Base-by-base conservation (phyloP, 1,140 invertebrate species). In the Pseudomyrmex sp. region DNA sequence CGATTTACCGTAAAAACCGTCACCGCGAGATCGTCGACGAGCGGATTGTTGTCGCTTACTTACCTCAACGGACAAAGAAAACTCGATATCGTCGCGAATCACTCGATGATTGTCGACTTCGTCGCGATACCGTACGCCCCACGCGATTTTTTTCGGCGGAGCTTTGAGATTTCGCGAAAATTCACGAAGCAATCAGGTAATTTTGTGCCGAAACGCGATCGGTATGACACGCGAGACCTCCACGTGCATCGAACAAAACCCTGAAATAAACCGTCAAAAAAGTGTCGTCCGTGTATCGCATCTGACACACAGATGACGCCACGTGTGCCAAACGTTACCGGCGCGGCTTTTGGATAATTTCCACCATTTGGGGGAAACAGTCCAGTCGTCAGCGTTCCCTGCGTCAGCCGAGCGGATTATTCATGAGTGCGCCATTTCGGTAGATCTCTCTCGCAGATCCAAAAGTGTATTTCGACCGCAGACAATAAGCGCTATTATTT, bases 131-230 rank as follows among this genome's bases (percentile, higher is more conserved):
- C 13, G 50, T 54, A 18, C 50, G 18, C 18, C 0, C 2, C 7
- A 23, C 10, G 13, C 2, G 18, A 20, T 44, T 35, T 58, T 44
- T 10, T 2, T 7, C 1, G 2, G 4, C 3, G 8, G 52, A 35
- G 5, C 2, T 10, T 5, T 23, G 1, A 2, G 18, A 18, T 2
- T 15, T 44, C 59, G n/a, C 50, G 7, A 44, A 85, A 56, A 9
- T 23, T 18, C 2, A 5, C 15, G 44, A 62, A 70, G 15, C 7
- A 7, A 87, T 89, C 88, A 90, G 83, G 87, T 87, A 89, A 85
- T 90, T 91, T 89, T 91, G 86, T 88, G 90, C 88, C 85, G 88
- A 89, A 91, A 91, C 83, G 82, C 66, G 89, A 80, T 82, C 52
- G 82, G 66, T 88, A 70, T 83, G 80, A 86, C 66, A 84, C 69